These are phyloP conservation scores for Gobius niger DNA, from an alignment of 2,113 vertebrate species.

Conservation along the genomic window DNA sequence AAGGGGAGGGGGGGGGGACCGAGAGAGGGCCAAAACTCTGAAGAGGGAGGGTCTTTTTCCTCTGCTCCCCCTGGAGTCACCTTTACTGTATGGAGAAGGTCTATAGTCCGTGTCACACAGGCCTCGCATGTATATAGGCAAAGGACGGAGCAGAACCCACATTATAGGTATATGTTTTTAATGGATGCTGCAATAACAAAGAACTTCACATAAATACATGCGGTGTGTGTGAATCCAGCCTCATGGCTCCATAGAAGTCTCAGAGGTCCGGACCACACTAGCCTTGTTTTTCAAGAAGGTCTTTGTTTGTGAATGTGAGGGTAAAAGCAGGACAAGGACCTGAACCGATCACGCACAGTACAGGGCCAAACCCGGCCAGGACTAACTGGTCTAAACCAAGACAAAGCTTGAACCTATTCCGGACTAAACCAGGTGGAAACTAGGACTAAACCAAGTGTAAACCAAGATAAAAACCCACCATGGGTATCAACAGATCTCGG, in stretches of 20 bases:
- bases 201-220: background rate
- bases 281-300: no score
- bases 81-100: conserved; percentile 60
- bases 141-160: background rate
- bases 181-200: background rate
- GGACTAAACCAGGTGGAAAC: background rate
- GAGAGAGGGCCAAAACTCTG: conserved; percentile 73
- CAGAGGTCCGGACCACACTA: no score
- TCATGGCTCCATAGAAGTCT: no score
- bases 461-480: background rate
- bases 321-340: background rate
- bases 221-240: background rate
- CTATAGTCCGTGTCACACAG: conserved; percentile 26
- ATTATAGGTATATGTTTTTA: background rate
- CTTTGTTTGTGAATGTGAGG: background rate
- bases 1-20: conserved; percentile 62
- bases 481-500: background rate
- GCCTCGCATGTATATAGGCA: background rate
- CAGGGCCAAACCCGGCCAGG: background rate
- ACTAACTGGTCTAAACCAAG: background rate
- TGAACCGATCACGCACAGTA: background rate
- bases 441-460: background rate
- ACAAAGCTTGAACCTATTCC: background rate
- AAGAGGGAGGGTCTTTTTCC: conserved; percentile 66
- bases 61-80: conserved; percentile 64